Evolutionary conservation across 2,113 vertebrate species (phyloP).

Genomic region (Chlorocebus sabaeus): DNA sequence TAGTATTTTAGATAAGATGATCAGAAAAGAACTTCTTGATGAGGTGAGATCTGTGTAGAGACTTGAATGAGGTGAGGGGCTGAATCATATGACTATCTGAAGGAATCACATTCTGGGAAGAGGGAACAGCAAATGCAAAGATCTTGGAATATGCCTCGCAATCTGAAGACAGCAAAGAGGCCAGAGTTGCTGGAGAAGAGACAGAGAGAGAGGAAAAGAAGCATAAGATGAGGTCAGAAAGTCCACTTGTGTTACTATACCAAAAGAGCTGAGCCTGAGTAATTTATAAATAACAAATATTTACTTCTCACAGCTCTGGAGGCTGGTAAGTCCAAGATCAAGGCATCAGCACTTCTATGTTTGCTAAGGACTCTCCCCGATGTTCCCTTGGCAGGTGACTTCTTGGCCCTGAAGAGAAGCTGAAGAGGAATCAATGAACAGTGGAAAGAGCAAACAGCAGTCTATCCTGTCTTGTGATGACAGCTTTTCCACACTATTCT

Average conservation of each 20-base stretch:
- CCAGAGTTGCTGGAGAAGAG: not conserved
- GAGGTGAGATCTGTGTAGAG: not conserved
- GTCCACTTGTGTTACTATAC: not conserved
- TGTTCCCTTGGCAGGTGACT: no score
- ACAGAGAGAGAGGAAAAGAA: not conserved
- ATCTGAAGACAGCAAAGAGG: not conserved
- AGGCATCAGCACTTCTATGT: not conserved
- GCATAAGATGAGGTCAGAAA: not conserved
- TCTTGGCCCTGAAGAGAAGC: not conserved
- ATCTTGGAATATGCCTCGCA: not conserved
- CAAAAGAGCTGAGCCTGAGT: not conserved
- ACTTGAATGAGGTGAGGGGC: not conserved
- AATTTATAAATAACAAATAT: not conserved
- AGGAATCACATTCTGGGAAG: not conserved
- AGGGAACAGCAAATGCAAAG: not conserved
- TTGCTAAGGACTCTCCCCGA: not conserved
- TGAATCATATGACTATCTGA: not conserved
- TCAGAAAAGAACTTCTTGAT: not conserved
- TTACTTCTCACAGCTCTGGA: not conserved
- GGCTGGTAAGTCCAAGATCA: not conserved
- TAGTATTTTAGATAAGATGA: not conserved
- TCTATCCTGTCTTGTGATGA: fast-evolving
- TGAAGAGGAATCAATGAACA: not conserved
- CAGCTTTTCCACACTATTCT: not conserved
- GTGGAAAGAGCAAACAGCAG: not conserved